Percentiles rank a stretch among this genome's conserved stretches.
Evolutionary conservation across 2,888 invertebrate species (phyloP).

Genomic region (Malthinus flaveolus): DNA sequence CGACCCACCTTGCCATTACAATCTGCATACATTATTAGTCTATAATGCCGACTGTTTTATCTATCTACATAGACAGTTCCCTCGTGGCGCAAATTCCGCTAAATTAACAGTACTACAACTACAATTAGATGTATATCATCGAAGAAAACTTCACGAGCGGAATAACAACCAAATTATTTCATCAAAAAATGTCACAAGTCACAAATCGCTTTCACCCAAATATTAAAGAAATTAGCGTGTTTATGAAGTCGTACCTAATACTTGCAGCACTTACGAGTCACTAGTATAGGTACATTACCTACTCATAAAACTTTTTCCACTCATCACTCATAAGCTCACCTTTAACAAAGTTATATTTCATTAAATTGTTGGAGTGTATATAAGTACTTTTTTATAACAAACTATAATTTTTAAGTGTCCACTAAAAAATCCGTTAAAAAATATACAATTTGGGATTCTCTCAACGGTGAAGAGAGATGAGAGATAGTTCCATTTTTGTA

Average conservation of each 20-base stretch:
- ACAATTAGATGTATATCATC: slow-evolving; percentile 3
- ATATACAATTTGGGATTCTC: not conserved
- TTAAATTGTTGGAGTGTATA: slow-evolving; percentile 7
- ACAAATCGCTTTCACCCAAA: too few relatives aligned
- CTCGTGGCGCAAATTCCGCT: slow-evolving; percentile 15
- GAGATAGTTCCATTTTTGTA: too few relatives aligned
- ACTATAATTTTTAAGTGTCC: slow-evolving; percentile 11
- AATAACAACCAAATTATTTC: slow-evolving; percentile 1
- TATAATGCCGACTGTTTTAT: slow-evolving; percentile 24
- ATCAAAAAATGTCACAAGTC: not conserved
- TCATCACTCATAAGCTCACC: too few relatives aligned
- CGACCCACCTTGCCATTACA: slow-evolving; percentile 39
- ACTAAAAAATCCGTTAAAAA: slow-evolving; percentile 9
- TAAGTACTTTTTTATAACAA: slow-evolving; percentile 14
- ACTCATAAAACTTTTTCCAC: too few relatives aligned
- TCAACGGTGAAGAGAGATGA: not conserved
- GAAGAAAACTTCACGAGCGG: not conserved
- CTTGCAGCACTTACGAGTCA: too few relatives aligned
- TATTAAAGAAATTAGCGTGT: too few relatives aligned
- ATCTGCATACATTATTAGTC: slow-evolving; percentile 28
- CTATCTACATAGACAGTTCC: slow-evolving; percentile 18
- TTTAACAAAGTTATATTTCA: slow-evolving; percentile 8
- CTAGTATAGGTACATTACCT: too few relatives aligned
- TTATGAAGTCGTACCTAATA: too few relatives aligned
- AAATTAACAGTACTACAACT: slow-evolving; percentile 4